Conservation (phyloP, 2,888 invertebrate species). For the Drosophila flavopinicola region DNA sequence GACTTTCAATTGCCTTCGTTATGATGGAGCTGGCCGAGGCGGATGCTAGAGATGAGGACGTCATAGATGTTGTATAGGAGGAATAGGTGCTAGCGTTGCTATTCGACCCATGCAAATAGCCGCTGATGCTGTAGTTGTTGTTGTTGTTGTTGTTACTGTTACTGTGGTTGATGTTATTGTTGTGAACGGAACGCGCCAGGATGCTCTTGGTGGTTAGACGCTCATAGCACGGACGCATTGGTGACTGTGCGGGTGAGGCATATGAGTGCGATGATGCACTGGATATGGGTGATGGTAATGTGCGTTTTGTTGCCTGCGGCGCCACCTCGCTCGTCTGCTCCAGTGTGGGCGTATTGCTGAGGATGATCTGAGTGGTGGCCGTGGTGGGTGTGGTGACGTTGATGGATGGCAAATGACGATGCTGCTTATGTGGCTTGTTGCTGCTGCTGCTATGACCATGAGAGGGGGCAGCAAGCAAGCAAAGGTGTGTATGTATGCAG, state of each 20-base stretch:
- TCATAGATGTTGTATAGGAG: conserved; percentile 68
- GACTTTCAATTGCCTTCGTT: conserved; percentile 69
- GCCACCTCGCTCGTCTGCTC: conserved; percentile 12
- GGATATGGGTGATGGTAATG: conserved; percentile 37
- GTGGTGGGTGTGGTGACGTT: conserved; percentile 78
- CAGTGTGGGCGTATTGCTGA: conserved; percentile 55
- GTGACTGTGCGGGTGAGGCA: conserved; percentile 67
- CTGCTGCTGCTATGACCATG: conserved; percentile 24
- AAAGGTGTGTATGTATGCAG: conserved; percentile 42
- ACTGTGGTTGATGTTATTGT: conserved; percentile 12
- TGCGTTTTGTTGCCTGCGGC: conserved; percentile 9
- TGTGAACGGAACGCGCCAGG: conserved; percentile 63
- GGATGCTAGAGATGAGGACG: conserved; percentile 60
- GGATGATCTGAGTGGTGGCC: conserved; percentile 76
- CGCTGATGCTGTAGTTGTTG: conserved; percentile 62
- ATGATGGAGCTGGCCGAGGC: conserved; percentile 62
- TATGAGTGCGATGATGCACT: conserved; percentile 62
- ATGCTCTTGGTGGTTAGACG: conserved; percentile 77
- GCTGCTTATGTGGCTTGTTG: conserved; percentile 58
- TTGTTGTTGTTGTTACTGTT: conserved; percentile 13
- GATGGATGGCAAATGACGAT: conserved; percentile 73
- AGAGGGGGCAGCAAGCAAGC: conserved; percentile 56
- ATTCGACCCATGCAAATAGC: conserved; percentile 74
- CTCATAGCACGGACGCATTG: conserved; percentile 50
- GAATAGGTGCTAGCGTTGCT: conserved; percentile 66